Base-by-base conservation (phyloP, 2,797 vertebrate genomes). In the Nannoperca obscura region DNA sequence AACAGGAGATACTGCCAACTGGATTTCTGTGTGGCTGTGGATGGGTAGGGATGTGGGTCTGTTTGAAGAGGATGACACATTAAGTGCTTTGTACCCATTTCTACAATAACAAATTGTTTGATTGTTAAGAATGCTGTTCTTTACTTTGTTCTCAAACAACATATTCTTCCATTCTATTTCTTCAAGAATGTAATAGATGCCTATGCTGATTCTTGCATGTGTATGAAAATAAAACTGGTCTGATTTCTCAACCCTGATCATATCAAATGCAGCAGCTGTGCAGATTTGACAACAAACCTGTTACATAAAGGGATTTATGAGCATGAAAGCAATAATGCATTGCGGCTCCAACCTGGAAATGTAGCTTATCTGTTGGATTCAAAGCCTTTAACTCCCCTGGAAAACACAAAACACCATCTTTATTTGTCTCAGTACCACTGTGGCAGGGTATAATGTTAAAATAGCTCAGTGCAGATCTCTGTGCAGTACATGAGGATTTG, bases 291-390 rank as follows among this genome's bases (percentile, higher is more conserved):
- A 38, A 44, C 53, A 57, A 24, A 38, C 50, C 55, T 67, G 77
- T 89, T 90, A 82, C 76, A 82, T 90, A 86, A 90, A 80, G 53
- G 60, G 76, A 87, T 91, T 82, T 63, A 49, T 74, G 57, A 79
- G 78, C 24, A 53, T 74, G 50, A 59, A 40, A 66, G 53, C 52
- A 67, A 64, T 76, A 84, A 74, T 65, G 24, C 66, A 65, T 65
- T 63, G 64, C 47, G 71, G 34, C 61, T 64, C 9, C 77, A 40
- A 50, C 49, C 77, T 74, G 38, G 47, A 77, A 86, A 60, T 36
- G 36, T 63, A 60, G 22, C 60, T 17, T 74, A 81, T 80, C 49
- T 67, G 32, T 52, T 42, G 7, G 68, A 78, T 49, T 60, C 32
- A 72, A 81, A 79, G 76, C 52, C 58, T 59, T 62, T 34, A 63